Evolutionary conservation across 2,113 vertebrate species (phyloP).

Genomic region (Cervus canadensis): DNA sequence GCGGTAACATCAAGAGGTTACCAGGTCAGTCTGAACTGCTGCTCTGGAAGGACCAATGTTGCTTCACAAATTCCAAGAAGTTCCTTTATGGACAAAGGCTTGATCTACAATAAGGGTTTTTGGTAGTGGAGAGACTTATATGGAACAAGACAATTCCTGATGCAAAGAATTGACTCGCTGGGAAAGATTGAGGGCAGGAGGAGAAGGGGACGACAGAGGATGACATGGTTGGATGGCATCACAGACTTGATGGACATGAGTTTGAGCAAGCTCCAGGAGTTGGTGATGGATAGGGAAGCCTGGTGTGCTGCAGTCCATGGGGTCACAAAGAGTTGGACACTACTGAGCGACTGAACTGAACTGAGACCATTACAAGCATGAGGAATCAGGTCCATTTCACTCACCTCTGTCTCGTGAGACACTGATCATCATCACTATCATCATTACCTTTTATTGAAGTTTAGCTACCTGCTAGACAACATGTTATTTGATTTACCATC

Average conservation of each 20-base stretch:
- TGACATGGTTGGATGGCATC: neutral
- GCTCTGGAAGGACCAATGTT: neutral
- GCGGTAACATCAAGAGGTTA: constrained; percentile 24
- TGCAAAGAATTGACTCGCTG: neutral
- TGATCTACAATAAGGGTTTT: neutral
- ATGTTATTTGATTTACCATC: neutral
- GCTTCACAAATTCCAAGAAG: neutral
- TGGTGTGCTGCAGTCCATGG: neutral
- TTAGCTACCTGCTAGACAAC: neutral
- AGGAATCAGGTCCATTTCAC: neutral
- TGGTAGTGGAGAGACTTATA: neutral
- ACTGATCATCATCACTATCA: neutral
- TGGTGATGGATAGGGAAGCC: neutral
- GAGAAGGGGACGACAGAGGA: neutral
- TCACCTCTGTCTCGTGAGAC: neutral
- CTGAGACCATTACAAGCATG: neutral
- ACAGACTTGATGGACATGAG: neutral
- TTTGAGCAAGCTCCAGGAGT: neutral
- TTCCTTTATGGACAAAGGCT: constrained; percentile 5
- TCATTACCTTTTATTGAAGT: neutral
- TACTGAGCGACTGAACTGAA: neutral
- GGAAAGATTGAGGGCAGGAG: neutral
- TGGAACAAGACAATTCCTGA: neutral
- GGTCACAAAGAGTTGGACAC: neutral
- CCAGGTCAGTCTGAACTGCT: neutral